Evolutionary conservation across 2,797 vertebrate genomes (phyloP).

Genomic region (Pygocentrus nattereri): DNA sequence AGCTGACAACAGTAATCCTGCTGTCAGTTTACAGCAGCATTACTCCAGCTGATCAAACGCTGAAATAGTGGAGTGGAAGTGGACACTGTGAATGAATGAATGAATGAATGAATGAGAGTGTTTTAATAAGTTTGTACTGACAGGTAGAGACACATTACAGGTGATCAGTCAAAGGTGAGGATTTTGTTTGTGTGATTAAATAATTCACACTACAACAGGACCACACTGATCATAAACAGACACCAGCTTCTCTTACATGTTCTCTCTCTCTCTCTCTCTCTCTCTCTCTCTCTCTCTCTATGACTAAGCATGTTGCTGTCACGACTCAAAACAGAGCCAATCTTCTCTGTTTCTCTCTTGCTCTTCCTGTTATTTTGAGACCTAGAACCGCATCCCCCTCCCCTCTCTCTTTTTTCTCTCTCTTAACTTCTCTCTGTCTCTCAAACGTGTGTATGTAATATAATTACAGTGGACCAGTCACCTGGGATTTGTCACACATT

Average conservation of each 20-base stretch:
- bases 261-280: not conserved
- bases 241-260: not conserved
- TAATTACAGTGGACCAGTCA: not conserved
- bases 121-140: not conserved
- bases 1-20: too few relatives aligned
- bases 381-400: too few relatives aligned
- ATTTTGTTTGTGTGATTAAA: not conserved
- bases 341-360: not conserved
- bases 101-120: too few relatives aligned
- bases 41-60: not conserved
- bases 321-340: not conserved
- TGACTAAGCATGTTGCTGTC: not conserved
- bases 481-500: not conserved
- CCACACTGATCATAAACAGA: too few relatives aligned
- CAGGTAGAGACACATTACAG: not conserved
- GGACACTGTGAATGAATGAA: not conserved
- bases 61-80: not conserved
- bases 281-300: not conserved
- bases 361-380: constrained; percentile 66
- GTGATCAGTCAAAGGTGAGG: too few relatives aligned
- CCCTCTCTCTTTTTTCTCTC: constrained; percentile 50
- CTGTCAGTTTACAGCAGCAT: not conserved
- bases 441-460: not conserved
- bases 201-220: too few relatives aligned
- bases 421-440: not conserved